phyloP scores from a whole-genome alignment of 2,888 invertebrate species.

The Cheiracanthium punctorium region DNA sequence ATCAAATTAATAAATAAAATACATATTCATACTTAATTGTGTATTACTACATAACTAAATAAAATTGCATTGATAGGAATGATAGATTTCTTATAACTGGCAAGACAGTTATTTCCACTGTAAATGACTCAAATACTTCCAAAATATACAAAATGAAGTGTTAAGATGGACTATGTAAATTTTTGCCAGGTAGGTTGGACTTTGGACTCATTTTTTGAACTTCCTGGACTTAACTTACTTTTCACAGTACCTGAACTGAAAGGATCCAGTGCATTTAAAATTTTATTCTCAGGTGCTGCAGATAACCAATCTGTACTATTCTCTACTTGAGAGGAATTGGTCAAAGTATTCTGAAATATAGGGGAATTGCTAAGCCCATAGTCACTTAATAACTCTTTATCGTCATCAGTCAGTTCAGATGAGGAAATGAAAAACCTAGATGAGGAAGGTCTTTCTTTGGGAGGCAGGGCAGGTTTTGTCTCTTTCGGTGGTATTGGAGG shows the following conservation, averaged over 20 bases:
- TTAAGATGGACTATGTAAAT: conserved; percentile 21
- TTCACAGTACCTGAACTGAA: not conserved
- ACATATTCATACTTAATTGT: too few species aligned
- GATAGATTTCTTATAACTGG: too few species aligned
- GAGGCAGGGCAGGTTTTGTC: conserved; percentile 40
- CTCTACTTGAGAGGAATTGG: not conserved
- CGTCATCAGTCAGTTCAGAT: conserved; percentile 33
- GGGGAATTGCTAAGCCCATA: conserved; percentile 55
- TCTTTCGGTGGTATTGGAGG: conserved; percentile 12
- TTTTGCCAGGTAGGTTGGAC: conserved; percentile 59
- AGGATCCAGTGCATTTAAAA: not conserved
- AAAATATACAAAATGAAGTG: too few species aligned
- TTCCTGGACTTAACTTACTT: conserved; percentile 17
- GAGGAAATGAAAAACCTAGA: conserved; percentile 42
- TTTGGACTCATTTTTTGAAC: conserved; percentile 20
- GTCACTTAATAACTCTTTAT: conserved; percentile 48
- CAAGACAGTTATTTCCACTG: too few species aligned
- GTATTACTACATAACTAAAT: too few species aligned
- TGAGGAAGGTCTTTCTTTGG: conserved; percentile 25
- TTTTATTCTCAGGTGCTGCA: not conserved
- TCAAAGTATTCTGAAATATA: conserved; percentile 24
- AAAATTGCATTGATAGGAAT: too few species aligned
- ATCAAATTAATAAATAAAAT: too few species aligned
- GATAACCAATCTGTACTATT: not conserved
- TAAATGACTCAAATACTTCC: too few species aligned